These are phyloP conservation scores for Hylia prasina DNA, from an alignment of 2,113 vertebrate genomes.

Conservation along the genomic window DNA sequence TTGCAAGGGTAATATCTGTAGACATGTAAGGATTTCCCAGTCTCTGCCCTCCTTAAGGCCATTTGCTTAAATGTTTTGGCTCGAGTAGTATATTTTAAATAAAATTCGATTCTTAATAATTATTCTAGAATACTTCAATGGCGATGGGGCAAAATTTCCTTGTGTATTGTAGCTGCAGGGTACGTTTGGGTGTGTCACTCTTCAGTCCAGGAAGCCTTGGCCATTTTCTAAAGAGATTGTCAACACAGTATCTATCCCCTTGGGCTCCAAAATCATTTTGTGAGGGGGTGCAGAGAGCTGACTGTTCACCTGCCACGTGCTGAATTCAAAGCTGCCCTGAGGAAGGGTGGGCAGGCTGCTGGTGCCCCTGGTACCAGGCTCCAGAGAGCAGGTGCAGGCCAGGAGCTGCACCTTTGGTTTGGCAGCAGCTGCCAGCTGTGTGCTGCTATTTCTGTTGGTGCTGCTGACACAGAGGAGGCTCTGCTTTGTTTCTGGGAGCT, in stretches of 20 bases:
- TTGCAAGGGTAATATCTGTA: not conserved
- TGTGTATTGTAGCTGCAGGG: not conserved
- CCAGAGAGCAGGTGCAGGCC: not conserved
- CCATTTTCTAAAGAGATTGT: not conserved
- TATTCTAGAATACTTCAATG: not conserved
- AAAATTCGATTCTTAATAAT: not conserved
- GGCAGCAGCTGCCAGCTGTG: not conserved
- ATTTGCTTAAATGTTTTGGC: not conserved
- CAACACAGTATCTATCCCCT: not conserved
- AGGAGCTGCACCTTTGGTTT: not conserved
- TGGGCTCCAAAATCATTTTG: not conserved
- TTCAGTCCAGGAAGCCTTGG: not conserved
- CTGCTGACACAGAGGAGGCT: conserved; percentile 31
- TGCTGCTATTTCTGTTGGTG: conserved; percentile 23
- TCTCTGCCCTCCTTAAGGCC: not conserved
- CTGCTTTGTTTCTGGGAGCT: not conserved
- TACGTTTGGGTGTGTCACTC: accelerated
- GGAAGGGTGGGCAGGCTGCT: not conserved
- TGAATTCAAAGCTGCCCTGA: not conserved
- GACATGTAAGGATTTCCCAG: not conserved
- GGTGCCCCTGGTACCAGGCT: not conserved
- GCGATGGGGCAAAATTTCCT: not conserved
- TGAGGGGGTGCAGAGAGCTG: not conserved
- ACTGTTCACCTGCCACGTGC: not conserved
- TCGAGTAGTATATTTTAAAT: not conserved